Evolutionary conservation across 2,888 invertebrate species (phyloP), one percentile per base, ranked within the genome.

Genomic region (Euzophera pinguis): DNA sequence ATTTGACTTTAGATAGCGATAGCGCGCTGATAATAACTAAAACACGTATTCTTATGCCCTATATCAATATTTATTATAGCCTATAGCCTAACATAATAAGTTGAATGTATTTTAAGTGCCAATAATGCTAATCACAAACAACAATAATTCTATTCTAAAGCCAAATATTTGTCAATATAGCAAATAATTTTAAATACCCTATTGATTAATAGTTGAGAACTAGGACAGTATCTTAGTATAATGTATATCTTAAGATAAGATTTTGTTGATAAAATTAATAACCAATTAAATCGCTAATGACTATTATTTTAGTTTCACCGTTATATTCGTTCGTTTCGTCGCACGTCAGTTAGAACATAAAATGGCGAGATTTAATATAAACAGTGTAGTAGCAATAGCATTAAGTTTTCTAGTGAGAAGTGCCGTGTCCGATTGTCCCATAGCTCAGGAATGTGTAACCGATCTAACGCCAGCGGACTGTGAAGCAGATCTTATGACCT

Each of bases 1-100:
- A 84, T 83, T 82, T 82, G 78, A 82, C 80, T 80, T 75, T 74
- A 87, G 89, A 89, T 88, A 89, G 83, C 84, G 88, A 87, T 87
- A 87, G 67, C 67, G 67, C 66, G 69, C 77, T 85, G 89, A 90
- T 89, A 89, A 89, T 77, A 67, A 45, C 13, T 32, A 45, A 45
- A 45, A 32, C 34, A 56, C 53, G 52, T 60, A 61, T 63, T 73
- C 65, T 67, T 72, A 71, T 69, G 68, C 66, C 61, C 38, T 41
- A 50, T 47, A 47, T 45, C 45, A 45, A 54, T 47, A 37, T 37
- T 37, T 7, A 8, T 49, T 9, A 10, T 4, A 13, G 10, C 35
- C n/a, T 16, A 35, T 22, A 5, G 22, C 42, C 4, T 22, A 2
- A n/a, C 42, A 22, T n/a, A 43, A 9, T 43, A 5, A 12, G 22